Evolutionary conservation across 2,797 vertebrate genomes (phyloP), one percentile per base, ranked within the genome.

Genomic region (Novumbra hubbsi): DNA sequence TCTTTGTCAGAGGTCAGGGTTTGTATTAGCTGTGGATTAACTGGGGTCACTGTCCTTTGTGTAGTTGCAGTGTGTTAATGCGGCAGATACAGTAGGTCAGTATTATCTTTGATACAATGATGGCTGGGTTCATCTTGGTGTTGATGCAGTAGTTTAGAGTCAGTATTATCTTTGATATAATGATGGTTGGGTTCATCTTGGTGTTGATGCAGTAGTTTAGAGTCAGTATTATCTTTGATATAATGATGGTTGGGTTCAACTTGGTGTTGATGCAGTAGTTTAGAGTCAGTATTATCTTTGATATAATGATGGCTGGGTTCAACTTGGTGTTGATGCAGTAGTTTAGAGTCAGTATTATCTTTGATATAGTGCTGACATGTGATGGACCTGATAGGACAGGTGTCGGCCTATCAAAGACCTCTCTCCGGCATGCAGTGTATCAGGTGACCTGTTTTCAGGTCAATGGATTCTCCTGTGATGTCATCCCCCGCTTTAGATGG

Each of bases 391-490:
- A 76, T 24, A 75, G 67, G 73, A 65, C 65, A 55, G 71, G 70
- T 76, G 72, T 73, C 9, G 30, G 52, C 34, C 78, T 64, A 76
- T 80, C 57, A 78, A 65, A 80, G 70, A 62, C 28, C 1, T 76
- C 70, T 68, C 79, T 73, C 60, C 71, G 68, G 75, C 30, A 9
- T 57, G 16, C 65, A 9, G 69, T 55, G 72, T 76, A 27, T 72
- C 74, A 76, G 72, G 75, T 74, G 45, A 68, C 62, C 19, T 76
- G 71, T 85, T 85, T 78, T 81, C 77, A n/a, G 72, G 67, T 88
- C 85, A 86, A 78, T 74, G 62, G 67, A 52, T 81, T 86, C 86
- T 86, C 80, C 79, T 72, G 84, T 1, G 81, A 88, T 63, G 21
- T 75, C 41, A 48, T 24, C 38, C 21, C 19, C 41, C 3, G 14